Conservation (phyloP, 2,797 vertebrate species). For the Natrix natrix region DNA sequence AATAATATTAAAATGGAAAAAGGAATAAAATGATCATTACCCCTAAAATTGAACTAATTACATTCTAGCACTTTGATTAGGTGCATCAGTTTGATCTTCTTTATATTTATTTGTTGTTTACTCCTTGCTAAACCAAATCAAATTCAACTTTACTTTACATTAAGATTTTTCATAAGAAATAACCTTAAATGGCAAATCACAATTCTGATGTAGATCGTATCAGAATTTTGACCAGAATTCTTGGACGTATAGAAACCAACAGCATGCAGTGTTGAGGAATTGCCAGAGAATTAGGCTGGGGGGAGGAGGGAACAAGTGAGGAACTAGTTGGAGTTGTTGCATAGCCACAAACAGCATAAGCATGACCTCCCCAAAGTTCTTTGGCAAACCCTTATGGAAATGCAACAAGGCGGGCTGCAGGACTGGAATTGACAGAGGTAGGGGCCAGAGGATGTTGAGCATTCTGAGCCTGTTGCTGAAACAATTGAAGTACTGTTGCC, state of each 20-base stretch:
- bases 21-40: background rate
- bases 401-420: background rate
- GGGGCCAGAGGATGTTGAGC: background rate
- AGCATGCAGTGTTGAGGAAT: background rate
- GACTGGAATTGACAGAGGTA: background rate
- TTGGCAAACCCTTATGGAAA: background rate
- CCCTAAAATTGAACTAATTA: background rate
- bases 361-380: background rate
- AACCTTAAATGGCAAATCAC: background rate
- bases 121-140: background rate
- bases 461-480: no score
- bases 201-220: background rate
- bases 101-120: slow-evolving; percentile 24
- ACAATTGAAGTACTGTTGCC: background rate
- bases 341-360: background rate
- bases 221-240: background rate
- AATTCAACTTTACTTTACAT: background rate
- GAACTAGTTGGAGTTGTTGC: background rate
- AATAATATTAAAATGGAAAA: background rate
- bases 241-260: background rate
- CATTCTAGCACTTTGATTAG: background rate
- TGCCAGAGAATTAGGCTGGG: background rate
- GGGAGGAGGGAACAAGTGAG: background rate
- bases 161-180: background rate
- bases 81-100: background rate